phyloP scores from a whole-genome alignment of 2,888 invertebrate genomes.

The Lasioglossum calceatum region DNA sequence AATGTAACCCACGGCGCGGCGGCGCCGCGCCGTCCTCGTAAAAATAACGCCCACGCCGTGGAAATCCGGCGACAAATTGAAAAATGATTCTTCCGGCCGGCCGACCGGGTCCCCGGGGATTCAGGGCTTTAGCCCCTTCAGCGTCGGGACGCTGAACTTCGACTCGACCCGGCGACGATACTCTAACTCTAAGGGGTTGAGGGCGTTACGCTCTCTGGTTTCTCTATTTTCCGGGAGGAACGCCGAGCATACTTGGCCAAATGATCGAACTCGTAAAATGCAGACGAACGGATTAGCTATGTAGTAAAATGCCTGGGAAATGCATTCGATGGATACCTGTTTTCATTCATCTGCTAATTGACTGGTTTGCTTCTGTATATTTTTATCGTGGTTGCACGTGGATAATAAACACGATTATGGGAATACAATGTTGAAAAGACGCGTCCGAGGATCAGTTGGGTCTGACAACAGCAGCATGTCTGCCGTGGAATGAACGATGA shows the following conservation, averaged over 20 bases:
- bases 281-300: not conserved
- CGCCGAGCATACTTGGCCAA: not conserved
- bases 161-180: not conserved
- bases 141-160: not conserved
- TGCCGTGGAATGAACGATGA: not conserved
- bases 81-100: constrained; percentile 57
- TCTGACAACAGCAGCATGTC: not conserved
- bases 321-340: not conserved
- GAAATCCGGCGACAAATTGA: constrained; percentile 64
- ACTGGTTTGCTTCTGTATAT: not conserved
- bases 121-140: not conserved
- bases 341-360: not conserved
- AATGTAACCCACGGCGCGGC: constrained; percentile 42
- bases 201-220: not conserved
- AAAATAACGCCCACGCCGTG: constrained; percentile 60
- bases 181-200: not conserved
- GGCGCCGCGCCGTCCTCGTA: constrained; percentile 36
- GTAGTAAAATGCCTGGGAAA: not conserved
- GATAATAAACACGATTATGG: not conserved
- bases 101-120: constrained; percentile 6
- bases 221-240: not conserved
- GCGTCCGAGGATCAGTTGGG: not conserved
- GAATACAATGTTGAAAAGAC: not conserved
- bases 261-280: not conserved
- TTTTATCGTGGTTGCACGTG: not conserved